phyloP scores from a whole-genome alignment of 1,140 invertebrate species.

The Babylonia areolata region DNA sequence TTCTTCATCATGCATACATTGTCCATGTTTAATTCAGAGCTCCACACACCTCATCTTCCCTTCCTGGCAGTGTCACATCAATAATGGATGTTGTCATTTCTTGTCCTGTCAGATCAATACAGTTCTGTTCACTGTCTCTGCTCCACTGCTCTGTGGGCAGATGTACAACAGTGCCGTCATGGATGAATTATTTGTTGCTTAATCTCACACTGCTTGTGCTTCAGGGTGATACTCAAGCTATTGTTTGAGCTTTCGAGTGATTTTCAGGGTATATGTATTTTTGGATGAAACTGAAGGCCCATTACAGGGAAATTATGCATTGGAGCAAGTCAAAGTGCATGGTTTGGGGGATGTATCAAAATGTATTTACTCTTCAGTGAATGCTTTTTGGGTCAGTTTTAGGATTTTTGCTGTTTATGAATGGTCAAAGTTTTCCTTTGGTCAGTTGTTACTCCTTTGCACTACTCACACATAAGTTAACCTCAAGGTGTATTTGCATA shows the following conservation, averaged over 20 bases:
- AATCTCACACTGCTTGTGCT: background rate
- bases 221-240: background rate
- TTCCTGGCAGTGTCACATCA: background rate
- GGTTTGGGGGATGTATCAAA: too few species aligned
- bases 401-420: too few species aligned
- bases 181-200: background rate
- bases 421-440: too few species aligned
- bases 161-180: too few species aligned
- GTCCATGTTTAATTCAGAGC: background rate
- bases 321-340: too few species aligned
- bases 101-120: background rate
- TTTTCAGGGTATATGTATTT: background rate
- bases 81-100: background rate
- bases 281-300: background rate
- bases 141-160: background rate
- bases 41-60: background rate
- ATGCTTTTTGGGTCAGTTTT: too few species aligned
- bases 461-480: too few species aligned
- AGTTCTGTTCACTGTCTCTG: background rate
- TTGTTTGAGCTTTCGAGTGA: background rate
- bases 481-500: too few species aligned
- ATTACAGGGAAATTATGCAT: too few species aligned
- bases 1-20: background rate
- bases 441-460: too few species aligned
- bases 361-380: too few species aligned